Evolutionary conservation across 2,113 vertebrate species (phyloP), one percentile per base, ranked within the genome.

Genomic region (Strigops habroptila): DNA sequence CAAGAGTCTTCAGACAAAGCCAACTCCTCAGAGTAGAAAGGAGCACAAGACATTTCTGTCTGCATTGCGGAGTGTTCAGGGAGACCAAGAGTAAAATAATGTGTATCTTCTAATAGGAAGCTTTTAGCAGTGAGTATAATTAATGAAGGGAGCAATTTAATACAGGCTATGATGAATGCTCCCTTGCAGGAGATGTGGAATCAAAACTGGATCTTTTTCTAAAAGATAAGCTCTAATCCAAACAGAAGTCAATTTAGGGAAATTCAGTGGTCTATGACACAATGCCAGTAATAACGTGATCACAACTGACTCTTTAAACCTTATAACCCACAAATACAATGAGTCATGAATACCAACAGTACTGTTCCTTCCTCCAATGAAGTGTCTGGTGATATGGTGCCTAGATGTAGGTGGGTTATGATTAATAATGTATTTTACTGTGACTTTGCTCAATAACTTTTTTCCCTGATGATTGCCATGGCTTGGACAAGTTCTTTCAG

Each of bases 191-290:
- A 87, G 44, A 73, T 73, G 74, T 57, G 44, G 44, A 95, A 95
- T 90, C 89, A 90, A 91, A 95, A 85, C 19, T 79, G 89, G 86
- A 91, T 90, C 62, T 94, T 96, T 95, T 95, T 87, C 44, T 87
- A 90, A 48, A 89, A 90, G 90, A 95, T 91, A 96, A 94, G 8
- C 22, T 82, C 37, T 90, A 95, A 91, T 87, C 57, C 41, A 97
- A 97, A 95, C 74, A 94, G 37, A 87, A 94, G 70, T 71, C 52
- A 80, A 1, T 87, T 87, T 57, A 63, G 70, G 69, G 25, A 92
- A 89, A 91, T 87, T 51, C 49, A 95, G 44, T 46, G 27, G 67
- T 63, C 48, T 80, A 0, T 92, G 69, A 87, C 67, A 90, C 78
- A 91, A 30, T 43, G 15, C 31, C n/a, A 69, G 49, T 76, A 41